Evolutionary conservation across 23 tunicate genomes (phyloP).

Genomic region (Trididemnum clinides): DNA sequence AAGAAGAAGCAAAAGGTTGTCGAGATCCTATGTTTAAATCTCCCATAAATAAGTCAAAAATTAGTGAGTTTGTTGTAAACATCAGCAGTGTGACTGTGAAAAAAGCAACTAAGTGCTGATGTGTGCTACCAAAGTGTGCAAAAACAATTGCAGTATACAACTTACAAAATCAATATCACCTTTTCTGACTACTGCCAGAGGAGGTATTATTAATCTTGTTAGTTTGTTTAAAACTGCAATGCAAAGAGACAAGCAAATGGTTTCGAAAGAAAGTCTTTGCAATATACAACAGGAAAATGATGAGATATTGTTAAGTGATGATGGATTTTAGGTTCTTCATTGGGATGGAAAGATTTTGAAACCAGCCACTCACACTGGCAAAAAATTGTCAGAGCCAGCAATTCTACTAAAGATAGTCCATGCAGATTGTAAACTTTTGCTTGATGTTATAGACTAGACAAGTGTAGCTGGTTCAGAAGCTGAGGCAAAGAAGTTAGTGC

Average conservation of each 20-base stretch:
- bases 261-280: not conserved
- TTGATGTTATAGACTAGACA: not conserved
- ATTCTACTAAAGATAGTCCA: not conserved
- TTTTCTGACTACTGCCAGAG: not conserved
- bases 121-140: not conserved
- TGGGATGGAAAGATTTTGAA: constrained; percentile 26
- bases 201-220: not conserved
- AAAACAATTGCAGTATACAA: not conserved
- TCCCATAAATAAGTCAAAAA: not conserved
- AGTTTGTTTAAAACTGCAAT: constrained; percentile 11
- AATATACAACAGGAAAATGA: not conserved
- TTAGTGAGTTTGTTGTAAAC: not conserved
- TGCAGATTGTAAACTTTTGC: not conserved
- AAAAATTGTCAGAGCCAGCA: not conserved
- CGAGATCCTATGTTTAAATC: not conserved
- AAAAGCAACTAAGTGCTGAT: constrained; percentile 15
- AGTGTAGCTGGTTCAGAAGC: not conserved
- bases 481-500: not conserved
- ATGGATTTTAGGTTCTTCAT: constrained; percentile 1
- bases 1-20: not conserved
- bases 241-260: not conserved
- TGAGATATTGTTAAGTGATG: not conserved
- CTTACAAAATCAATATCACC: no score
- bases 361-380: not conserved
- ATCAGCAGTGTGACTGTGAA: not conserved